These are phyloP conservation scores for Cisticola juncidis DNA, from an alignment of 2,113 vertebrate species.

Conservation along the genomic window DNA sequence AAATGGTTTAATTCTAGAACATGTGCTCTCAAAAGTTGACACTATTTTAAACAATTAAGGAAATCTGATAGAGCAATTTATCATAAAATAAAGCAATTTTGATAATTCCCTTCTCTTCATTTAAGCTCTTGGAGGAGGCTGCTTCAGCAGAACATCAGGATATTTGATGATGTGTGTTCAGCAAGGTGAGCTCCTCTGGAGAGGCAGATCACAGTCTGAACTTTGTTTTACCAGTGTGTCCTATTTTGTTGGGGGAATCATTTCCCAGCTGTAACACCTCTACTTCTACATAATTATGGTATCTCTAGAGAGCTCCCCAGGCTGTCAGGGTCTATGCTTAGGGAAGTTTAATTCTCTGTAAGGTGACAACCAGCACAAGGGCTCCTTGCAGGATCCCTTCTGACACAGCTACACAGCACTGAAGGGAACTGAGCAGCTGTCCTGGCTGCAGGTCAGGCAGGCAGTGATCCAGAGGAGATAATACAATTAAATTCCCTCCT, in stretches of 20 bases:
- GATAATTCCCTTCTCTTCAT: background rate
- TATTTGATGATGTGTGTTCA: background rate
- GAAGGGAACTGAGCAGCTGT: background rate
- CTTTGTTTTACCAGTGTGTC: background rate
- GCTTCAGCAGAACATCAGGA: background rate
- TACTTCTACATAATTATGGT: background rate
- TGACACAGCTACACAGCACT: background rate
- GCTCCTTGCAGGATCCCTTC: background rate
- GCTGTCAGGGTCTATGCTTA: too few relatives aligned
- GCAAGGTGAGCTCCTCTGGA: background rate
- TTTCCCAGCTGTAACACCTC: background rate
- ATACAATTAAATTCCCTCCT: background rate
- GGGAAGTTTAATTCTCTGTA: background rate
- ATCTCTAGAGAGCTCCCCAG: background rate
- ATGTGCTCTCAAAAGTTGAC: background rate
- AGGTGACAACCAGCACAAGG: background rate
- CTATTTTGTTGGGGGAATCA: background rate
- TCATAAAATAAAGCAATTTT: background rate
- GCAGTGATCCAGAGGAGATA: background rate
- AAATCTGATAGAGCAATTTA: background rate
- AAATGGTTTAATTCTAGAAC: background rate
- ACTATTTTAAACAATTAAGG: background rate
- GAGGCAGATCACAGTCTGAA: background rate
- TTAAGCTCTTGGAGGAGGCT: background rate
- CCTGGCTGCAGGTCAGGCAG: background rate